Conservation (phyloP, 2,888 invertebrate species). For the Cyclophora albipunctata region DNA sequence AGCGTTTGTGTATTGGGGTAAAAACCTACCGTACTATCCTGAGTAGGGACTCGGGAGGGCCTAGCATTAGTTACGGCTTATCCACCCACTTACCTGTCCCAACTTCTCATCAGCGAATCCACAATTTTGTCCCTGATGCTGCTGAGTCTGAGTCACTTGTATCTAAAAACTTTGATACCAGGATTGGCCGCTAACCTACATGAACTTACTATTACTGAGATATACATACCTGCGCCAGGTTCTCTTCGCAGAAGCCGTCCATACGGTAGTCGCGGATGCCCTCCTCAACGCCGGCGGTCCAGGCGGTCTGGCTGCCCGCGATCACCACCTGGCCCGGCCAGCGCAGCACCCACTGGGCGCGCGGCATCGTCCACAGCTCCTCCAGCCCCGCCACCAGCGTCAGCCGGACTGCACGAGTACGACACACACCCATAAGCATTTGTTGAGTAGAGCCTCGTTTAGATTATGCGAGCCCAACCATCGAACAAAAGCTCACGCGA, state of each 20-base stretch:
- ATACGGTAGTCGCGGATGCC: constrained; percentile 74
- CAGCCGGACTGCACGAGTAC: constrained; percentile 49
- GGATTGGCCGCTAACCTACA: no score
- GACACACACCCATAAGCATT: background rate
- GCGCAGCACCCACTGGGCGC: constrained; percentile 81
- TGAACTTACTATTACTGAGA: no score
- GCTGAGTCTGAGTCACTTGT: no score
- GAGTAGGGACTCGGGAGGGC: background rate
- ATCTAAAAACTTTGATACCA: no score
- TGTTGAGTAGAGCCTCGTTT: no score
- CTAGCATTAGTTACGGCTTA: background rate
- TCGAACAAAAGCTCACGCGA: no score
- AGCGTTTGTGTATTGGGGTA: background rate
- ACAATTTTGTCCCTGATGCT: no score
- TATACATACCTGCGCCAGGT: constrained; percentile 74
- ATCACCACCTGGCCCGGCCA: constrained; percentile 90
- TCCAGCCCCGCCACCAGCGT: constrained; percentile 48
- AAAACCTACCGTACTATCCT: background rate
- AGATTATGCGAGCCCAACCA: no score
- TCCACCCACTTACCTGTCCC: no score
- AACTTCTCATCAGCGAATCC: no score
- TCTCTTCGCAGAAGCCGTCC: constrained; percentile 62
- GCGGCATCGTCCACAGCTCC: constrained; percentile 46
- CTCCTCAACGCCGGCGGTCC: constrained; percentile 82
- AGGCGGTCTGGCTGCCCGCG: constrained; percentile 83